Evolutionary conservation across 2,113 vertebrate species (phyloP), one percentile per base, ranked within the genome.

Genomic region (Garra rufa): DNA sequence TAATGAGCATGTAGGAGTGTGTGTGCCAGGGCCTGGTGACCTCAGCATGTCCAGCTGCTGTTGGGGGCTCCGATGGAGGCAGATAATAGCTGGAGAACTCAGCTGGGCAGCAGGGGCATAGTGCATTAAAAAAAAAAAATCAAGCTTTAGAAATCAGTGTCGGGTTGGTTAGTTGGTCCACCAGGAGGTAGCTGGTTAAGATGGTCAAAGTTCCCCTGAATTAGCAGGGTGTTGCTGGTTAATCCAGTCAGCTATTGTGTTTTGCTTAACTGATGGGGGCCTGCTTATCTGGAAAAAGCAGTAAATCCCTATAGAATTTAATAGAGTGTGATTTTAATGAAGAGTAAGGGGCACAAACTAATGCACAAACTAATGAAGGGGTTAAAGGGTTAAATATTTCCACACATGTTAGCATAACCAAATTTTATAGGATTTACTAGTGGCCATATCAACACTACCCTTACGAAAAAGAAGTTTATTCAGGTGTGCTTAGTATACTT

Each of bases 11-110:
- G 24, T 73, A 41, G 6, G 61, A 46, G 43, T 57, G n/a, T 85
- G 76, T 55, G 30, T 28, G 63, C 13, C 77, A 71, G 34, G 52
- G 30, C 65, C 26, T 52, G n/a, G n/a, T 61, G 67, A 73, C 52
- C 81, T 73, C 52, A 26, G 50, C 34, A 59, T 83, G 69, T 26
- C 69, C 69, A 83, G 81, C 69, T 46, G 69, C 24, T 30, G 24
- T 38, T 46, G 28, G 67, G 59, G 59, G 34, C 43, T 50, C 30
- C 10, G 24, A 14, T 76, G 30, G 59, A 76, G 28, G 57, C 17
- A 57, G 28, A 83, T 71, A 86, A 83, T 41, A 14, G 9, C 76
- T 44, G 7, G 34, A 43, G 38, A 55, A 61, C 38, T 61, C 50
- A 57, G 50, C 75, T 59, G 50, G 30, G 6, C 13, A 41, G 50